Evolutionary conservation across 2,113 vertebrate species (phyloP).

Genomic region (Corythornis cristatus): DNA sequence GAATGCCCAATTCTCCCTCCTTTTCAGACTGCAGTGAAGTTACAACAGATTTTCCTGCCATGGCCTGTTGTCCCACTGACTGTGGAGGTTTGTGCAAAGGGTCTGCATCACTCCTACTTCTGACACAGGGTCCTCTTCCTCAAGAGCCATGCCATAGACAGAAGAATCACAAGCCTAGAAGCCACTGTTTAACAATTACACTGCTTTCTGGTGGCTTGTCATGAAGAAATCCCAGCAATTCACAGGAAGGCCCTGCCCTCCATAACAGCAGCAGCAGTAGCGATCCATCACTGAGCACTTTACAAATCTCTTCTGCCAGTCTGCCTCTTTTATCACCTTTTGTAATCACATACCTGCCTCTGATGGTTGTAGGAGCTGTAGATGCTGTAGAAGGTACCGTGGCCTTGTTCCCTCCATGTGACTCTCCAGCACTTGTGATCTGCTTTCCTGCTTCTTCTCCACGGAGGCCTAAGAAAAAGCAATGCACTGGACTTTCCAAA

Average conservation of each 20-base stretch:
- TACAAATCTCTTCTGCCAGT: neutral
- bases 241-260: neutral
- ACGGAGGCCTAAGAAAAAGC: neutral
- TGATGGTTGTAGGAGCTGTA: neutral
- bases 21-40: conserved; percentile 76
- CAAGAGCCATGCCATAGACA: neutral
- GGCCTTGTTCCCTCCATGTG: neutral
- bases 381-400: neutral
- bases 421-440: neutral
- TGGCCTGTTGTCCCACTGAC: conserved; percentile 76
- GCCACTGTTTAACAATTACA: neutral
- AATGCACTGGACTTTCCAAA: neutral
- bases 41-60: conserved; percentile 80
- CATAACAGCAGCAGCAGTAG: neutral
- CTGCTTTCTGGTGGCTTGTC: neutral
- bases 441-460: neutral
- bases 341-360: neutral
- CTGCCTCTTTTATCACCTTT: neutral
- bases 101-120: neutral
- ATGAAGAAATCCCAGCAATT: neutral
- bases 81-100: neutral
- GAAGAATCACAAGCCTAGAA: neutral
- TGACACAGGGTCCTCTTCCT: neutral
- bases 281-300: neutral
- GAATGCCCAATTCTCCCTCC: neutral